Evolutionary conservation across 2,113 vertebrate species (phyloP).

Genomic region (Casuarius casuarius): DNA sequence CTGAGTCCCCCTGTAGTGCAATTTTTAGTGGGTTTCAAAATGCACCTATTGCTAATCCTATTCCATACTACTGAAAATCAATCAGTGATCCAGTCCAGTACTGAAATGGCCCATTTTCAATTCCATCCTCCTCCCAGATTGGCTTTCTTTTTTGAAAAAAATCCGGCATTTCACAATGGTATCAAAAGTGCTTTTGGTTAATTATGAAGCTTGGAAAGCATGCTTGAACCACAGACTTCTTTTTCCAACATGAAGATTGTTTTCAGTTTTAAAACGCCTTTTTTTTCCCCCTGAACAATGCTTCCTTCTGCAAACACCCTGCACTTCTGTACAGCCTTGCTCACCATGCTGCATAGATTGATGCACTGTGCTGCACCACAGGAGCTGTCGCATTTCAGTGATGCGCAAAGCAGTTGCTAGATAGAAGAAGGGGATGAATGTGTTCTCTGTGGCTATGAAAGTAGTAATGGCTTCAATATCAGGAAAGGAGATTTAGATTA

Average conservation of each 20-base stretch:
- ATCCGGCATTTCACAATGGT: background rate
- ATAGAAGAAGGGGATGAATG: background rate
- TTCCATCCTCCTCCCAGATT: background rate
- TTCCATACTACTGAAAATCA: background rate
- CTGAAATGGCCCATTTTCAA: background rate
- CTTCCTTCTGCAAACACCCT: background rate
- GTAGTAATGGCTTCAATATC: background rate
- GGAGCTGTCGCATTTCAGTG: background rate
- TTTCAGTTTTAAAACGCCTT: background rate
- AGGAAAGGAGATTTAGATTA: background rate
- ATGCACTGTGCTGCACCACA: background rate
- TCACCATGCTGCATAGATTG: rapidly evolving
- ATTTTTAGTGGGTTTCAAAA: background rate
- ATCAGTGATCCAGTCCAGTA: background rate
- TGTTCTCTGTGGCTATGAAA: background rate
- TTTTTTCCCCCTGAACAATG: background rate
- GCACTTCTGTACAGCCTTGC: rapidly evolving
- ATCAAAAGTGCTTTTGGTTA: background rate
- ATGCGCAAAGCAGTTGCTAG: too few relatives aligned
- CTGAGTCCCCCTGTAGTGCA: background rate
- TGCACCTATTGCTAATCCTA: background rate
- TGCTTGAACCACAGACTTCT: background rate
- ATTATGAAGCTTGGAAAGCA: background rate
- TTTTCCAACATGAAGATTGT: background rate
- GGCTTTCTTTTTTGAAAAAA: background rate